A percentile compares a stretch with the other conserved stretches of the same genome.
Conservation (phyloP, 2,888 invertebrate species). For the Aethes cnicana region DNA sequence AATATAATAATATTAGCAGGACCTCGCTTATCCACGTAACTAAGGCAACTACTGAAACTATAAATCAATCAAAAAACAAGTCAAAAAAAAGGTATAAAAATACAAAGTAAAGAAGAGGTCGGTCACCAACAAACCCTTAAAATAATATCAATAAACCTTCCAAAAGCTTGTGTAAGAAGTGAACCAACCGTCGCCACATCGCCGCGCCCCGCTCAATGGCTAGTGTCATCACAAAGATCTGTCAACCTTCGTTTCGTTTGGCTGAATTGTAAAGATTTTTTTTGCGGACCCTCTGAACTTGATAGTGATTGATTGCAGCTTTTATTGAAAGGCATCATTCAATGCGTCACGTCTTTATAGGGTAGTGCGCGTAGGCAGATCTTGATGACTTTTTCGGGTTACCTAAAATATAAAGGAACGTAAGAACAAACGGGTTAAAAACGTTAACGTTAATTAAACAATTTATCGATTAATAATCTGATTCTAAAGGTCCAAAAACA, state of each 20-base stretch:
- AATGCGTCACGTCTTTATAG: constrained; percentile 37
- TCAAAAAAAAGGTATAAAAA: no score
- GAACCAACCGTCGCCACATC: constrained; percentile 11
- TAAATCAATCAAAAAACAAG: no score
- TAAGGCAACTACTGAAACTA: no score
- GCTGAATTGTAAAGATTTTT: constrained; percentile 44
- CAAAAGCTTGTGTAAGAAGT: background rate
- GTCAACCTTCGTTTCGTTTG: constrained; percentile 37
- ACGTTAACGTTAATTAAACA: no score
- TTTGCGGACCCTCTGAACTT: constrained; percentile 49
- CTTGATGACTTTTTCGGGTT: constrained; percentile 1
- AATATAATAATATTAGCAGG: no score
- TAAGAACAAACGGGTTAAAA: no score
- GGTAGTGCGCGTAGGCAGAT: constrained; percentile 12
- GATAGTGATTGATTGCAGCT: constrained; percentile 59
- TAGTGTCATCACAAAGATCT: constrained; percentile 25
- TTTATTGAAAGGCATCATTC: constrained; percentile 47
- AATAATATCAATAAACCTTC: no score
- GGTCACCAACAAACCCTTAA: no score
- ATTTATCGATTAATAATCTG: no score
- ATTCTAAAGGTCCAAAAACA: no score
- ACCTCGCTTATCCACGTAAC: no score
- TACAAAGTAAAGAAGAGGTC: no score
- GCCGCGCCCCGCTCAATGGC: constrained; percentile 2
- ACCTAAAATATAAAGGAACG: background rate